A percentile compares a stretch with the other conserved stretches of the same genome.
Conservation (phyloP, 2,113 vertebrate genomes). For the Callorhinus ursinus region DNA sequence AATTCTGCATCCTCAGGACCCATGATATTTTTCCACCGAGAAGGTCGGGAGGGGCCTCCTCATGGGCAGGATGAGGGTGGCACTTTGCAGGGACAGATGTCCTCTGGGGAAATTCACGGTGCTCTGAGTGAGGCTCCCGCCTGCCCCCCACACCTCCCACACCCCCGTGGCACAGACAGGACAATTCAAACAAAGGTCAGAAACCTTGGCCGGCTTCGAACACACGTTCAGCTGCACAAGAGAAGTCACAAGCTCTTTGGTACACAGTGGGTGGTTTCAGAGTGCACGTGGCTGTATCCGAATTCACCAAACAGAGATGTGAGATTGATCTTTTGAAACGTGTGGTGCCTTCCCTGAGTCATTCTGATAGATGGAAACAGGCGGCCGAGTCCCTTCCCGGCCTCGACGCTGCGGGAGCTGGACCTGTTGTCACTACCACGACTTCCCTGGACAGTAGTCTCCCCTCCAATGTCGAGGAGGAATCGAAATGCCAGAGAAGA, state of each 20-base stretch:
- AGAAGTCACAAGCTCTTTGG: not conserved
- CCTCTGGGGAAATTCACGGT: not conserved
- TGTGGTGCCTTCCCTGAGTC: not conserved
- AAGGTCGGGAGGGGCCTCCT: not conserved
- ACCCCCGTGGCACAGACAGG: accelerated
- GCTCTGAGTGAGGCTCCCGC: not conserved
- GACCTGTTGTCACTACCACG: too few relatives aligned
- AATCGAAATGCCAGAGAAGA: not conserved
- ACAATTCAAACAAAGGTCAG: not conserved
- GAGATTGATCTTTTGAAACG: not conserved
- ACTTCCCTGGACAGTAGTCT: not conserved
- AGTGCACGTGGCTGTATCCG: not conserved
- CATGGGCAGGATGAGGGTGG: not conserved
- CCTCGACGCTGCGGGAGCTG: too few relatives aligned
- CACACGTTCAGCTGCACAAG: not conserved
- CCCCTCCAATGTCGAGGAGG: not conserved
- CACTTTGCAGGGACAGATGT: not conserved
- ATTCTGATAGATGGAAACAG: not conserved
- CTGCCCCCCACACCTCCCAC: too few relatives aligned
- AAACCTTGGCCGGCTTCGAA: not conserved
- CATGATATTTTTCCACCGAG: not conserved
- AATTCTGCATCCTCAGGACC: not conserved
- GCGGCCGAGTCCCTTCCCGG: not conserved
- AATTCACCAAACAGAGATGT: not conserved
- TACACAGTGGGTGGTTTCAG: not conserved